A percentile compares a stretch with the other conserved stretches of the same genome.
These are phyloP conservation scores for Strigamia maritima DNA, from an alignment of 2,888 invertebrate genomes.

Conservation along the genomic window DNA sequence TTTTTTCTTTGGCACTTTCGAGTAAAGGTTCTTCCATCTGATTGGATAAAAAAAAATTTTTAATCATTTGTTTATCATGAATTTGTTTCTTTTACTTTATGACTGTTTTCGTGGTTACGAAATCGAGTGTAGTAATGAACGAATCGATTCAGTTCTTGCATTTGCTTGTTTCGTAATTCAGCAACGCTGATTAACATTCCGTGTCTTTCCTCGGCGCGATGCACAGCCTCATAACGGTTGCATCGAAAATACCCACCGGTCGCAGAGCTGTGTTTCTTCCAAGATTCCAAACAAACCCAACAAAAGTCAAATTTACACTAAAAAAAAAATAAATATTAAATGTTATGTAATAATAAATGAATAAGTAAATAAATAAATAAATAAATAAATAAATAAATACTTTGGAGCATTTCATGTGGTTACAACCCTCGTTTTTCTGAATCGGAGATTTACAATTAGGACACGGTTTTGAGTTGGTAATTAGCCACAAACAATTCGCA, in stretches of 20 bases:
- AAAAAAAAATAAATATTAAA: too few species aligned
- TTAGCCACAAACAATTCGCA: conserved; percentile 66
- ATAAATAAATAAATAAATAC: conserved; percentile 49
- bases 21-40: conserved; percentile 63
- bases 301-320: conserved; percentile 70
- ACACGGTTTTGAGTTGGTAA: conserved; percentile 67
- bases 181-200: conserved; percentile 61
- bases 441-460: conserved; percentile 69
- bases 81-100: conserved; percentile 52
- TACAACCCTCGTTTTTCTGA: conserved; percentile 69
- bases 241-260: conserved; percentile 69
- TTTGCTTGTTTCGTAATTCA: conserved; percentile 58
- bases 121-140: conserved; percentile 65
- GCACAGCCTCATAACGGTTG: conserved; percentile 63
- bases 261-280: conserved; percentile 67
- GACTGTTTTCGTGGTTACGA: conserved; percentile 65
- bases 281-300: conserved; percentile 69
- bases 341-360: too few species aligned
- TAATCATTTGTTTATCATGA: background rate
- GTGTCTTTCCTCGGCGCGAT: conserved; percentile 62
- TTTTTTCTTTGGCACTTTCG: conserved; percentile 61
- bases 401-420: conserved; percentile 70
- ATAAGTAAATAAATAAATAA: background rate
- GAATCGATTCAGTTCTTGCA: conserved; percentile 65
- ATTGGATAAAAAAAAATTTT: conserved; percentile 42